These are phyloP conservation scores for Willisornis vidua DNA, from an alignment of 2,113 vertebrate species.

Conservation along the genomic window DNA sequence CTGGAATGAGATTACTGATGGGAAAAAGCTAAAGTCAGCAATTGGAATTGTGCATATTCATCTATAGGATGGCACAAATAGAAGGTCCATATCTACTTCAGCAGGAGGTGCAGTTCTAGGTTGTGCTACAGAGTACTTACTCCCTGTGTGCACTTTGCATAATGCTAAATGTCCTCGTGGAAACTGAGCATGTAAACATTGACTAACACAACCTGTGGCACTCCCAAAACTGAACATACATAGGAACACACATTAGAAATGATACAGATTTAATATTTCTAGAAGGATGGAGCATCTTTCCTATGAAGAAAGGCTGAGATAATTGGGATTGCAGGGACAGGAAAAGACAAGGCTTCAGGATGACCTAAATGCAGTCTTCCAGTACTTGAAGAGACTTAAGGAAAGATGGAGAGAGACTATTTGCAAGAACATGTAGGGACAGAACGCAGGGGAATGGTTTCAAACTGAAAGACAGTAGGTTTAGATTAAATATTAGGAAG, in stretches of 20 bases:
- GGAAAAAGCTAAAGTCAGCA: background rate
- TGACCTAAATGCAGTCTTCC: background rate
- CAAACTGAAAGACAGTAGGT: background rate
- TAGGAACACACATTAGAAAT: background rate
- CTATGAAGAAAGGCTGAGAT: background rate
- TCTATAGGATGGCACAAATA: background rate
- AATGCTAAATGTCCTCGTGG: background rate
- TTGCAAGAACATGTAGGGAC: background rate
- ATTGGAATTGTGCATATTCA: background rate
- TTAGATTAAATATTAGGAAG: background rate
- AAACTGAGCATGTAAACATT: background rate
- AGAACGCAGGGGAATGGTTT: background rate
- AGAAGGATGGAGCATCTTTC: background rate
- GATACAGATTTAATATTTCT: background rate
- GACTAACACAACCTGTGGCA: background rate
- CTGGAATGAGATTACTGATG: background rate
- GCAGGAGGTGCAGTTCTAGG: background rate
- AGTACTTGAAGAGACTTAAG: background rate
- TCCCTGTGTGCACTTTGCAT: background rate
- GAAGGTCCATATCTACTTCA: background rate
- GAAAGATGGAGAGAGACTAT: background rate
- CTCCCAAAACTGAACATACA: background rate
- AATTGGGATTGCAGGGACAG: background rate
- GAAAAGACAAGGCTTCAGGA: background rate
- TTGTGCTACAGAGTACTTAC: background rate